Percentiles rank a stretch among this genome's conserved stretches.
Conservation (phyloP, 2,888 invertebrate species). For the Campoplex capitator region DNA sequence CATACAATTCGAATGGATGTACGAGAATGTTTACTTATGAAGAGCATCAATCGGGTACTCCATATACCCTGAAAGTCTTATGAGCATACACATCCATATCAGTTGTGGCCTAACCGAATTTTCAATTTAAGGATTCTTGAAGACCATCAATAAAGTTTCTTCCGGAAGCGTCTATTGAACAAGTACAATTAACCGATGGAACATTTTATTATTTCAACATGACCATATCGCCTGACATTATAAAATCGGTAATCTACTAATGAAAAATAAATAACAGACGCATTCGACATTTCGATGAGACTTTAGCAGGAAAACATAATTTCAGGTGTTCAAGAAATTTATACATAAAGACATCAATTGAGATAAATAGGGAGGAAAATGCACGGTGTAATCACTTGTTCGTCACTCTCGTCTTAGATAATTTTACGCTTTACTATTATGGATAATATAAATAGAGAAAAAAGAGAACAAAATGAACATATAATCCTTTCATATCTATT, state of each 20-base stretch:
- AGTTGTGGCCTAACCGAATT: neutral
- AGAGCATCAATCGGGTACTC: neutral
- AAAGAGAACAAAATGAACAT: constrained; percentile 74
- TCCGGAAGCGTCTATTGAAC: no score
- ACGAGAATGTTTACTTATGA: neutral
- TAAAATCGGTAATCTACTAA: neutral
- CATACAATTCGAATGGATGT: neutral
- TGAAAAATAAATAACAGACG: constrained; percentile 4
- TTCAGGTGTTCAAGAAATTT: neutral
- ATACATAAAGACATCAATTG: neutral
- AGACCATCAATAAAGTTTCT: neutral
- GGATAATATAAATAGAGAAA: constrained; percentile 19
- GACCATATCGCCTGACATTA: neutral
- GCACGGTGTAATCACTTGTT: constrained; percentile 24
- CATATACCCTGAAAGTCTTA: neutral
- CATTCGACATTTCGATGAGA: neutral
- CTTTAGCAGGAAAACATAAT: neutral
- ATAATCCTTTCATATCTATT: no score
- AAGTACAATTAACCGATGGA: neutral
- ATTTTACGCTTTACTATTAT: constrained; percentile 23
- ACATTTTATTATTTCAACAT: constrained; percentile 16
- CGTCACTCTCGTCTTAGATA: constrained; percentile 28
- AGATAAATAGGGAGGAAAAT: constrained; percentile 6
- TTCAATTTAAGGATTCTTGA: neutral
- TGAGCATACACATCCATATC: neutral